phyloP scores from a whole-genome alignment of 2,113 vertebrate species.

The Pseudois nayaur region DNA sequence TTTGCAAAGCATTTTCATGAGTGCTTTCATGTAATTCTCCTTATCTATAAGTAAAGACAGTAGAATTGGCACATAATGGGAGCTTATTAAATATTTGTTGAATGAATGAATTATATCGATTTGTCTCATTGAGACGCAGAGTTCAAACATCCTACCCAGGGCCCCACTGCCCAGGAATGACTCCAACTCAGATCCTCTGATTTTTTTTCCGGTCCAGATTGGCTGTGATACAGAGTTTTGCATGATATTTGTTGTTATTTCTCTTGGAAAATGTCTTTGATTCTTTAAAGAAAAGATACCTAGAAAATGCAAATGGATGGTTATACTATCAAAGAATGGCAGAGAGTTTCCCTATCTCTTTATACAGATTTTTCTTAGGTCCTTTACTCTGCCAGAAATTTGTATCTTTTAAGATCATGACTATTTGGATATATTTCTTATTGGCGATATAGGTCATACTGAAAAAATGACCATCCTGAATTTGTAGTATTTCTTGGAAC shows the following conservation, averaged over 20 bases:
- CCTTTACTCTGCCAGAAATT: not conserved
- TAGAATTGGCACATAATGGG: not conserved
- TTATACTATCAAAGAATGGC: not conserved
- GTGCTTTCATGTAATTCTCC: not conserved
- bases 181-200: not conserved
- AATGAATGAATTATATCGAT: not conserved
- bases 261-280: not conserved
- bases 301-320: not conserved
- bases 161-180: not conserved
- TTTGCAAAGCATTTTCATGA: not conserved
- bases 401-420: not conserved
- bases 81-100: slow-evolving; percentile 35
- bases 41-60: not conserved
- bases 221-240: not conserved
- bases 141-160: not conserved
- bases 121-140: not conserved
- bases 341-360: not conserved
- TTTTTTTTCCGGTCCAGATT: not conserved
- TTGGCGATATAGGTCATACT: not conserved
- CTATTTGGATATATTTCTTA: not conserved
- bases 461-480: not conserved
- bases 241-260: not conserved
- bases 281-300: not conserved
- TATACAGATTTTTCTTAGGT: not conserved
- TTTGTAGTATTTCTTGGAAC: not conserved